Conservation (phyloP, 2,888 invertebrate genomes). For the Terebella lapidaria region DNA sequence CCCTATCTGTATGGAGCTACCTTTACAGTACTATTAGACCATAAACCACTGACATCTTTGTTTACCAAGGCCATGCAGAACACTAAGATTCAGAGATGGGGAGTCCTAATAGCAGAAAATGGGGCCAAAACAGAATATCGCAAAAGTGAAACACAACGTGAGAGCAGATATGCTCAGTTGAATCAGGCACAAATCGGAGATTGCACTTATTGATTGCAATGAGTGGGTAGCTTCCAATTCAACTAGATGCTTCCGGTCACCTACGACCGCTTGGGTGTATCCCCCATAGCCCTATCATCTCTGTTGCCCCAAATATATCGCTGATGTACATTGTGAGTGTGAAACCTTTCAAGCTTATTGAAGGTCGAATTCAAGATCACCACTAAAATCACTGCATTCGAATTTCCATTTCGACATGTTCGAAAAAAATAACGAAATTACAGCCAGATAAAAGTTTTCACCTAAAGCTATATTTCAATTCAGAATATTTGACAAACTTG, state of each 20-base stretch:
- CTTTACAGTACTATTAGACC: conserved; percentile 6
- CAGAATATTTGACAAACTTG: too few relatives aligned
- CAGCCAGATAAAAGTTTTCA: too few relatives aligned
- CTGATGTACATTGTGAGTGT: too few relatives aligned
- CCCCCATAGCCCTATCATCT: too few relatives aligned
- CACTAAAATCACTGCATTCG: too few relatives aligned
- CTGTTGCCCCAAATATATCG: too few relatives aligned
- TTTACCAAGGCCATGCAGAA: conserved; percentile 5
- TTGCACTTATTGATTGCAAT: neutral
- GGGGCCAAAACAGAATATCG: conserved; percentile 1
- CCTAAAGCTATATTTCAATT: too few relatives aligned
- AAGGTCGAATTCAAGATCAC: too few relatives aligned
- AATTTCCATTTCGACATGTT: too few relatives aligned
- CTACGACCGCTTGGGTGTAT: too few relatives aligned
- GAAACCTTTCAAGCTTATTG: too few relatives aligned
- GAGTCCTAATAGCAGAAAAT: conserved; percentile 4
- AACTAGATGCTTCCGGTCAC: neutral
- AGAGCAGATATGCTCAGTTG: neutral
- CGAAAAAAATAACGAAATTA: too few relatives aligned
- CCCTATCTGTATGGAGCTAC: conserved; percentile 4
- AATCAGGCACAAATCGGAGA: neutral
- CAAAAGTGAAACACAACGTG: neutral
- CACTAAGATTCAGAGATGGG: conserved; percentile 10
- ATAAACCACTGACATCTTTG: conserved; percentile 7
- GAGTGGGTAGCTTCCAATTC: neutral